Base-by-base conservation (phyloP, 2,113 vertebrate genomes). In the Cavia porcellus region DNA sequence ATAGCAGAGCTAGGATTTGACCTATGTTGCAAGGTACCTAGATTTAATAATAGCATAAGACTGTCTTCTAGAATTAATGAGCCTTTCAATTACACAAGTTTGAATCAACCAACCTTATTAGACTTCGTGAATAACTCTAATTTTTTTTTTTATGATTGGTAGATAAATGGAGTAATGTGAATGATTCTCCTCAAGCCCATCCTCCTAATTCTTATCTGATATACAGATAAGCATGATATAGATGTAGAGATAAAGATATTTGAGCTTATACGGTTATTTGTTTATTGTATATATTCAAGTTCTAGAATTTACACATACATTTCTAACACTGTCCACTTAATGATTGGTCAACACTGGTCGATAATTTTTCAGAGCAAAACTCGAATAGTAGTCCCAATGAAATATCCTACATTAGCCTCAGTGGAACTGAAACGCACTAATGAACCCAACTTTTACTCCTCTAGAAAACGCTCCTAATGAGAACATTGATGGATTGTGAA, bases 401-500 rank as follows among this genome's bases (percentile, higher is more conserved):
- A 72, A 64, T 79, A 20, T 3, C 5, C n/a, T 66, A 62, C 6
- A 1, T 50, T 92, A 75, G 20, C 32, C 9, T 86, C 17, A 66
- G 0, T 80, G 22, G 20, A 64, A 96, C 80, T 77, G 14, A 77
- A 96, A 95, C 66, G 47, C 61, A 32, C n/a, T 86, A 66, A 85
- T 19, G 66, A 19, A 86, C n/a, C 61, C 0, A 42, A 38, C 74
- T 89, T 94, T 75, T 28, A n/a, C 59, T 75, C 55, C 47, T 75
- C 84, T 86, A 19, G 12, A 68, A 94, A 93, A 22, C 32, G 83
- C 62, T 92, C 90, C 66, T 55, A 95, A 91, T 35, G 52, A 87
- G 92, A 95, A 61, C 38, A 95, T 8, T 72, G 82, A 87, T 47
- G 95, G 77, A 92, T 55, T 92, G 62, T 83, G 35, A 93, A 20